Evolutionary conservation across 2,797 vertebrate genomes (phyloP).

Genomic region (Mormyrops attenuatus): DNA sequence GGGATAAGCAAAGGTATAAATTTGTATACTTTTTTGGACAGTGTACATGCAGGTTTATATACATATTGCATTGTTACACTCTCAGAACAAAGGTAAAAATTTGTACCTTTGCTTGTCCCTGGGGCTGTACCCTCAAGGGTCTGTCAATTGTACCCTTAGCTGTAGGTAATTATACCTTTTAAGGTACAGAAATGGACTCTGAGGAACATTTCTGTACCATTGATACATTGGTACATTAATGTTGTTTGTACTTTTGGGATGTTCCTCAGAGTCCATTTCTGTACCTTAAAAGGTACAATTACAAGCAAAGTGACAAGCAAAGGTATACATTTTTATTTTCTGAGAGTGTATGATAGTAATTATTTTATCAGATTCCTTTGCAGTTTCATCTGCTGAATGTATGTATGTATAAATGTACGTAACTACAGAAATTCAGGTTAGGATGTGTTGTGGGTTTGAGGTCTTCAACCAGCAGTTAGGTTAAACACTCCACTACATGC

Average conservation of each 20-base stretch:
- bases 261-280: not conserved
- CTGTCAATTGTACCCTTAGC: not conserved
- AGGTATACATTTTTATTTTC: not conserved
- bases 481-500: not conserved
- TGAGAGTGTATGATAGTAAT: not conserved
- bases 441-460: not conserved
- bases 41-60: not conserved
- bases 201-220: not conserved
- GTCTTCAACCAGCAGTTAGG: not conserved
- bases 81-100: too few relatives aligned
- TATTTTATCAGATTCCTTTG: not conserved
- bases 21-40: not conserved
- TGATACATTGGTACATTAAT: not conserved
- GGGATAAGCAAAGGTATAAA: not conserved
- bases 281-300: not conserved
- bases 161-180: not conserved
- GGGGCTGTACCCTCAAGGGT: not conserved
- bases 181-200: not conserved
- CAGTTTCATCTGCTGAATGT: not conserved
- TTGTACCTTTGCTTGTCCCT: not conserved
- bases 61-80: not conserved
- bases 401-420: not conserved
- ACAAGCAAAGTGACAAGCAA: not conserved
- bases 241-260: not conserved
- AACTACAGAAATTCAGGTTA: not conserved